phyloP scores from a whole-genome alignment of 1,140 invertebrate genomes.

The silkworm (Bombyx mori) region DNA sequence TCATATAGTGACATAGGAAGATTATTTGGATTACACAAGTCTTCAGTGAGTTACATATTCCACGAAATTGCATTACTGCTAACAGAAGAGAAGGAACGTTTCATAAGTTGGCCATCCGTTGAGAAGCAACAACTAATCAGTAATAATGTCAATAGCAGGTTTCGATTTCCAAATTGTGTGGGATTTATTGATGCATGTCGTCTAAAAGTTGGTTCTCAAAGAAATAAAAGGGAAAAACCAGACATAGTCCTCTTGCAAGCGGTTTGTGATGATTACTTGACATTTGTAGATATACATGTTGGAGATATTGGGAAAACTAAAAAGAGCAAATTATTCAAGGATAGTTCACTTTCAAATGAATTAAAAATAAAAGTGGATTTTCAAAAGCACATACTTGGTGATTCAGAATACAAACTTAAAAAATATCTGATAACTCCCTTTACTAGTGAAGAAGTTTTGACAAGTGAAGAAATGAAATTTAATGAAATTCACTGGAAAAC shows the following conservation, averaged over 20 bases:
- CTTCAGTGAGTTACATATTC: slow-evolving; percentile 49
- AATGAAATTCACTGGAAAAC: slow-evolving; percentile 56
- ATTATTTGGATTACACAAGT: slow-evolving; percentile 53
- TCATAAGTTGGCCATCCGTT: slow-evolving; percentile 56
- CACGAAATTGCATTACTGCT: slow-evolving; percentile 45
- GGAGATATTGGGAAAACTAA: slow-evolving; percentile 41
- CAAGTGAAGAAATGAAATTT: slow-evolving; percentile 58
- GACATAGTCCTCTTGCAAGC: slow-evolving; percentile 35
- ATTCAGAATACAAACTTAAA: slow-evolving; percentile 48
- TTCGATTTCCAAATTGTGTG: slow-evolving; percentile 61
- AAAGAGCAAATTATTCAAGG: slow-evolving; percentile 50
- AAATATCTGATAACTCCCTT: slow-evolving; percentile 57
- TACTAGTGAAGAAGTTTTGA: slow-evolving; percentile 45
- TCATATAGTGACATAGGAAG: slow-evolving; percentile 49
- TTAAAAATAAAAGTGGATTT: slow-evolving; percentile 51
- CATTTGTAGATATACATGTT: slow-evolving; percentile 52
- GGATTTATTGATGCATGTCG: slow-evolving; percentile 58
- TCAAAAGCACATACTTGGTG: slow-evolving; percentile 58
- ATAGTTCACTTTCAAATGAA: slow-evolving; percentile 40
- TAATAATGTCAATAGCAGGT: slow-evolving; percentile 48
- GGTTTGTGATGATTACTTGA: slow-evolving; percentile 45
- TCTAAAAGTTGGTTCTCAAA: slow-evolving; percentile 45
- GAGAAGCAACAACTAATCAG: slow-evolving; percentile 61
- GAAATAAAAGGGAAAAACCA: slow-evolving; percentile 29
- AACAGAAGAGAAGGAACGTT: slow-evolving; percentile 39